Percentiles rank a stretch among this genome's conserved stretches.
These are phyloP conservation scores for Nezara viridula DNA, from an alignment of 2,888 invertebrate genomes.

Conservation along the genomic window DNA sequence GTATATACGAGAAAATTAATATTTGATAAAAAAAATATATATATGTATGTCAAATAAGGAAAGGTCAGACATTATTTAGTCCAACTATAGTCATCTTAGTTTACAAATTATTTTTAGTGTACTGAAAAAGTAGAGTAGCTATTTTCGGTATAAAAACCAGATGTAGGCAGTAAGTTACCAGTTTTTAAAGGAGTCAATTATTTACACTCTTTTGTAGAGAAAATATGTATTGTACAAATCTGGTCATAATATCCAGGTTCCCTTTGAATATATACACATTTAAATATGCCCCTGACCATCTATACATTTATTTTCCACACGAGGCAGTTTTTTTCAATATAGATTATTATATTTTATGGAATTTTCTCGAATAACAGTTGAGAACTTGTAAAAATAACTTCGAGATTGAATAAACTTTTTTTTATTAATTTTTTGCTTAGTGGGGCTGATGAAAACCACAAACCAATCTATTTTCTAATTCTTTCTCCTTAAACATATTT, in stretches of 20 bases:
- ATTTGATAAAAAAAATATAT: slow-evolving; percentile 16
- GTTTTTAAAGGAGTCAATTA: slow-evolving; percentile 56
- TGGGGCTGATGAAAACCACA: too few species aligned
- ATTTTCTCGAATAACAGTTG: too few species aligned
- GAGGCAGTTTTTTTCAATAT: not conserved
- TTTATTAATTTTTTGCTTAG: too few species aligned
- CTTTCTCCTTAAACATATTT: not conserved
- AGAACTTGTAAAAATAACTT: too few species aligned
- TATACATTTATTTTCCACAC: not conserved
- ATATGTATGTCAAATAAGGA: slow-evolving; percentile 19
- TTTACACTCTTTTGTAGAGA: slow-evolving; percentile 27
- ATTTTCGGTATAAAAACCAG: slow-evolving; percentile 42
- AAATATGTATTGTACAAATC: not conserved
- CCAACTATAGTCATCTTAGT: slow-evolving; percentile 54
- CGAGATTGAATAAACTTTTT: too few species aligned
- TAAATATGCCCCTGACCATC: not conserved
- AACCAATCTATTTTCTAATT: not conserved
- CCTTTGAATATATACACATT: slow-evolving; percentile 1
- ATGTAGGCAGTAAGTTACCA: slow-evolving; percentile 52
- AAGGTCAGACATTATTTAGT: slow-evolving; percentile 27
- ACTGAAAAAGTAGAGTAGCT: slow-evolving; percentile 41
- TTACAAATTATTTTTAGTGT: slow-evolving; percentile 42
- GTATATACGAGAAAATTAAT: slow-evolving; percentile 25
- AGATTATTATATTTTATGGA: not conserved
- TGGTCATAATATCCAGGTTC: not conserved